phyloP scores from a whole-genome alignment of 2,797 vertebrate genomes.

The Platalea minor region DNA sequence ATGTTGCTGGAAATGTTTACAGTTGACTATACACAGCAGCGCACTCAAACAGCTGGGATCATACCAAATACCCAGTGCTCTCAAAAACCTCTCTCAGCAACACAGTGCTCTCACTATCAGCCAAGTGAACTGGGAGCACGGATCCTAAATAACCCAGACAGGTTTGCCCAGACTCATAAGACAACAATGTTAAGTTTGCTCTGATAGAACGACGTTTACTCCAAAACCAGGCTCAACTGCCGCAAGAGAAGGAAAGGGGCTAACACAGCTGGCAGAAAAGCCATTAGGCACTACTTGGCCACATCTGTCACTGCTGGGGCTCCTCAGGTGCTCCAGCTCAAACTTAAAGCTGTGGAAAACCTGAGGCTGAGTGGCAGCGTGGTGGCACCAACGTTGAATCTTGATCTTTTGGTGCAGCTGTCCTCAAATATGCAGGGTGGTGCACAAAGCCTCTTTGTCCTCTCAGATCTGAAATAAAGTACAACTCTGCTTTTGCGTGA shows the following conservation, averaged over 20 bases:
- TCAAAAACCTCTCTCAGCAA: background rate
- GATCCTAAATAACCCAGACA: background rate
- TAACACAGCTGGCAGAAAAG: background rate
- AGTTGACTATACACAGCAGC: background rate
- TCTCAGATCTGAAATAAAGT: background rate
- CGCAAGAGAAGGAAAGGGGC: background rate
- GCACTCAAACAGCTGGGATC: background rate
- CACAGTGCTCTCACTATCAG: background rate
- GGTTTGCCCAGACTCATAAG: background rate
- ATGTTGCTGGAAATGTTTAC: background rate
- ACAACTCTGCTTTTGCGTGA: background rate
- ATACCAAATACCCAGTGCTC: background rate
- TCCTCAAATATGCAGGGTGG: background rate
- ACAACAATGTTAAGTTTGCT: background rate
- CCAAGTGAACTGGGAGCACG: background rate
- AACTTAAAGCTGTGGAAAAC: background rate
- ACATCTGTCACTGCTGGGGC: background rate
- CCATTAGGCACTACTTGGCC: background rate
- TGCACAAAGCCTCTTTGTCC: background rate
- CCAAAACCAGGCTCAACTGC: background rate
- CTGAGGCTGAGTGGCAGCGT: background rate
- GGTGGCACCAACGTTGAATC: fast-evolving
- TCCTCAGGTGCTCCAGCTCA: background rate
- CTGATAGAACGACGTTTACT: background rate
- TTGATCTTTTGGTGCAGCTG: background rate